Evolutionary conservation across 2,113 vertebrate genomes (phyloP).

Genomic region (Peucedramus taeniatus): DNA sequence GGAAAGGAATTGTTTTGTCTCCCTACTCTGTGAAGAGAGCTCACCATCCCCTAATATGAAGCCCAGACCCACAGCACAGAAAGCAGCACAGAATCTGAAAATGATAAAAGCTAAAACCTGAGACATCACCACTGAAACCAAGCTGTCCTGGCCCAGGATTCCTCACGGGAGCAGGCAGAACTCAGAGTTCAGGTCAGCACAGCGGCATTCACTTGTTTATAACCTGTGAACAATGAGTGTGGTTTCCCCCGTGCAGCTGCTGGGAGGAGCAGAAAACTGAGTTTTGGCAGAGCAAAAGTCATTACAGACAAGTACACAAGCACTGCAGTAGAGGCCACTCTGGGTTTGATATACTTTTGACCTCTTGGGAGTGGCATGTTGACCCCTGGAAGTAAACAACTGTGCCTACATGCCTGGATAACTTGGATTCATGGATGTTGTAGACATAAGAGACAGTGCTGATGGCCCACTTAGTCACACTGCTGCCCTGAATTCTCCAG

Average conservation of each 20-base stretch:
- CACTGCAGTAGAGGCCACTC: background rate
- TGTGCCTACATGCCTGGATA: background rate
- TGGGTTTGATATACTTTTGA: background rate
- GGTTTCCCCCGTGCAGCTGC: background rate
- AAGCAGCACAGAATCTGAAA: background rate
- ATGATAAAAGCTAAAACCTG: background rate
- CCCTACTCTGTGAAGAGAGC: background rate
- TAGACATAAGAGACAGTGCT: background rate
- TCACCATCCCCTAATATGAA: background rate
- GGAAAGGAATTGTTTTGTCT: background rate
- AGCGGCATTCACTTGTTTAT: background rate
- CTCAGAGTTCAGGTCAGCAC: background rate
- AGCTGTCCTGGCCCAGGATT: background rate
- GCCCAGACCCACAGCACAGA: too few species aligned
- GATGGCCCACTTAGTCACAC: background rate
- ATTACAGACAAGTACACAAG: background rate
- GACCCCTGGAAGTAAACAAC: background rate
- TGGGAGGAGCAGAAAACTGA: slow-evolving; percentile 8
- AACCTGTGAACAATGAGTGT: background rate
- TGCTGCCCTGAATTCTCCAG: background rate
- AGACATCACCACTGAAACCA: background rate
- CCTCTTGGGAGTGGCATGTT: background rate
- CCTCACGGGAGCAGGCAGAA: background rate
- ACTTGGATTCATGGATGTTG: background rate
- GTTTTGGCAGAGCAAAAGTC: background rate